These are phyloP conservation scores for Dendrocopos noguchii DNA, from an alignment of 2,113 vertebrate genomes.

Conservation along the genomic window DNA sequence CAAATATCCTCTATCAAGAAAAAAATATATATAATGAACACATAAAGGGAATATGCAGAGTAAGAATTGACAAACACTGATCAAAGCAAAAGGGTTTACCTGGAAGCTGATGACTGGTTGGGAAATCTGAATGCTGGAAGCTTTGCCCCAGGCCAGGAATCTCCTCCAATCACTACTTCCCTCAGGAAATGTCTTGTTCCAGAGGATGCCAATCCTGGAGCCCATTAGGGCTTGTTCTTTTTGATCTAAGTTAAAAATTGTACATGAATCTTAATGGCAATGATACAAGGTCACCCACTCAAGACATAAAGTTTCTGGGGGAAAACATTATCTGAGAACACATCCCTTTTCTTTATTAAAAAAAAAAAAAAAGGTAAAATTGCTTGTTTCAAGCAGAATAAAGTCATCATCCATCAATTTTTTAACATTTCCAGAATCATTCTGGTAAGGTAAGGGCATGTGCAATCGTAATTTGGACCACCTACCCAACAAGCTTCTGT, in stretches of 20 bases:
- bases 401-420: neutral
- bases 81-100: neutral
- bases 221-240: neutral
- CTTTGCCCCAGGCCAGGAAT: conserved; percentile 7
- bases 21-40: neutral
- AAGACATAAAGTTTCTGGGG: neutral
- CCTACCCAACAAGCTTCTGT: neutral
- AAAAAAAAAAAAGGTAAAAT: neutral
- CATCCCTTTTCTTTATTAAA: neutral
- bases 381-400: neutral
- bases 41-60: neutral
- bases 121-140: neutral
- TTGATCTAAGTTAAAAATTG: conserved; percentile 15
- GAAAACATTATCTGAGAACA: neutral
- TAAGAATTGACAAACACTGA: neutral
- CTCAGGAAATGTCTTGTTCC: conserved; percentile 22
- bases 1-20: neutral
- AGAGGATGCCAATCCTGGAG: conserved; percentile 12
- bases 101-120: neutral
- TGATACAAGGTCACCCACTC: neutral
- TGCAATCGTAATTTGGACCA: neutral
- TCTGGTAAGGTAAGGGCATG: neutral
- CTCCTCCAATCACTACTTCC: conserved; percentile 2
- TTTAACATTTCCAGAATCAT: neutral
- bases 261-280: neutral